Evolutionary conservation across 1,140 invertebrate species (phyloP).

Genomic region (Lepidurus arcticus): DNA sequence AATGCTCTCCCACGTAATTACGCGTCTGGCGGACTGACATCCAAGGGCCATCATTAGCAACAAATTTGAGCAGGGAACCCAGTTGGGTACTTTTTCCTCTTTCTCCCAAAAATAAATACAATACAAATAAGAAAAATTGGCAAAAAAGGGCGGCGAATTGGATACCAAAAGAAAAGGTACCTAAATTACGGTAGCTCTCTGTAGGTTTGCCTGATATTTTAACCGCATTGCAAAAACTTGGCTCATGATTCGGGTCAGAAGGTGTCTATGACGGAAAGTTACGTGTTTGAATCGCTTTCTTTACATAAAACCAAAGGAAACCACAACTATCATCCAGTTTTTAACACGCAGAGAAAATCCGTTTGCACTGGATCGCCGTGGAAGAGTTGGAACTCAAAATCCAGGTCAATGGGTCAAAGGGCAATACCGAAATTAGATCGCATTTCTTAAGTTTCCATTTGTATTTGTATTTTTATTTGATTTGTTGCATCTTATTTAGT

Average conservation of each 20-base stretch:
- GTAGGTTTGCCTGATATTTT: background rate
- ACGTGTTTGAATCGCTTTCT: background rate
- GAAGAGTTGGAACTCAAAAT: background rate
- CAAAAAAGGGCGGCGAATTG: background rate
- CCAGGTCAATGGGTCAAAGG: background rate
- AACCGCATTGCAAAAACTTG: background rate
- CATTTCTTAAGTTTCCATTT: background rate
- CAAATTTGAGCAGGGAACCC: background rate
- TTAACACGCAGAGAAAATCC: background rate
- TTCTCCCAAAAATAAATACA: background rate
- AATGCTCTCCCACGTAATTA: constrained; percentile 15
- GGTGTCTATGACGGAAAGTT: background rate
- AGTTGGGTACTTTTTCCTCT: background rate
- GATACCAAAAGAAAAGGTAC: background rate
- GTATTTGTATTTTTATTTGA: background rate
- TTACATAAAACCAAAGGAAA: background rate
- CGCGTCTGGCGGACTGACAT: background rate
- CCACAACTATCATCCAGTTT: background rate
- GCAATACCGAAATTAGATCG: background rate
- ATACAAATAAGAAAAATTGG: background rate
- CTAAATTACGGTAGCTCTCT: background rate
- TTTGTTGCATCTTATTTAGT: no score
- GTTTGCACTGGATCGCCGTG: background rate
- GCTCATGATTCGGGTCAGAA: background rate
- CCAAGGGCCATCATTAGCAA: background rate